Evolutionary conservation across 2,888 invertebrate genomes (phyloP).

Genomic region (Rambutsinella grinnellia): DNA sequence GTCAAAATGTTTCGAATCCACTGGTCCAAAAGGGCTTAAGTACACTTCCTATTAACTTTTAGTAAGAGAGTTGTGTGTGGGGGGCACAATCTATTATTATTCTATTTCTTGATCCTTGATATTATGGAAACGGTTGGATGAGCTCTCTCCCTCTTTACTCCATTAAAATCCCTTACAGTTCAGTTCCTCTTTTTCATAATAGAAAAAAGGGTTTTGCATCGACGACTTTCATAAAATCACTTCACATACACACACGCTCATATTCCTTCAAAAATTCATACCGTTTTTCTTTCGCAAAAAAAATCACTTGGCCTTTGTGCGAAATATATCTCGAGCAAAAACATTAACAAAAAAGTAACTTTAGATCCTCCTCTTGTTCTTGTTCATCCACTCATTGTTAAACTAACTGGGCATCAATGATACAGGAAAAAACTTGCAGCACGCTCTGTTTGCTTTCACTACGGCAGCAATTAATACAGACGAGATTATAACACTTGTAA

Average conservation of each 20-base stretch:
- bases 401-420: slow-evolving; percentile 19
- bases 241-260: slow-evolving; percentile 6
- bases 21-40: no score
- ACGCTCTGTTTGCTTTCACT: slow-evolving; percentile 47
- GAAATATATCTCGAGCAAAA: neutral
- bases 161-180: slow-evolving; percentile 7
- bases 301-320: slow-evolving; percentile 2
- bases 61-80: no score
- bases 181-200: slow-evolving; percentile 9
- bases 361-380: slow-evolving; percentile 11
- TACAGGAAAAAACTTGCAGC: slow-evolving; percentile 1
- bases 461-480: slow-evolving; percentile 10
- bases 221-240: slow-evolving; percentile 35
- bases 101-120: slow-evolving; percentile 11
- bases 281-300: neutral
- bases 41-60: no score
- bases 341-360: neutral
- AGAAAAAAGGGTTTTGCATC: slow-evolving; percentile 3
- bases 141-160: slow-evolving; percentile 5
- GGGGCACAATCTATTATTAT: slow-evolving; percentile 5
- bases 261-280: neutral
- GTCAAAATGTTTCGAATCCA: no score
- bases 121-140: slow-evolving; percentile 44
- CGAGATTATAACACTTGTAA: slow-evolving; percentile 4
- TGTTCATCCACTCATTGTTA: slow-evolving; percentile 18